Percentiles rank a stretch among this genome's conserved stretches.
Conservation (phyloP, 2,113 vertebrate genomes). For the Euleptes europaea region DNA sequence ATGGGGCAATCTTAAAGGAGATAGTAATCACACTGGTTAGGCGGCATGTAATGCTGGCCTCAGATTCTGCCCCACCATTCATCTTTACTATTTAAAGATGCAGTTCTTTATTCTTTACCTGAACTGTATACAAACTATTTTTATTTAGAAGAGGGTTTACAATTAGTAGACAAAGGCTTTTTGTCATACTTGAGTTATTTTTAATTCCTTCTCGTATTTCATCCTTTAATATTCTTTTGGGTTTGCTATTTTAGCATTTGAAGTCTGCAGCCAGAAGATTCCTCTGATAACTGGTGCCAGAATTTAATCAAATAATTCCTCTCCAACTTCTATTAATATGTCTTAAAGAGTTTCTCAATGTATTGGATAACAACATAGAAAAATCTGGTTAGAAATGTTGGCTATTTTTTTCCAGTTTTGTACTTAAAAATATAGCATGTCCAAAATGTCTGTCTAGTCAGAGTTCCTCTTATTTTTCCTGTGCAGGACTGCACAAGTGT, state of each 20-base stretch:
- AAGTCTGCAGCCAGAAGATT: neutral
- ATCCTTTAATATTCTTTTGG: neutral
- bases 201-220: neutral
- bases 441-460: neutral
- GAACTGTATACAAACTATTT: neutral
- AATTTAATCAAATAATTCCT: conserved; percentile 4
- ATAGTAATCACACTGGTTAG: neutral
- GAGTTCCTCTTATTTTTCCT: neutral
- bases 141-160: neutral
- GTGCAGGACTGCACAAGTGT: neutral
- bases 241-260: neutral
- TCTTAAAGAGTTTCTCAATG: neutral
- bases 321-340: neutral
- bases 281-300: neutral
- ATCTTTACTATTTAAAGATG: neutral
- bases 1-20: neutral
- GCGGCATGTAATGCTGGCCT: neutral
- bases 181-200: neutral
- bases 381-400: neutral
- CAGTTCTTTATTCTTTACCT: neutral
- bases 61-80: neutral
- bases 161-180: neutral
- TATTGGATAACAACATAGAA: neutral
- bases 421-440: neutral
- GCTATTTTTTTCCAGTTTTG: neutral